These are phyloP conservation scores for Myotis myotis DNA, from an alignment of 2,797 vertebrate species.

Conservation along the genomic window DNA sequence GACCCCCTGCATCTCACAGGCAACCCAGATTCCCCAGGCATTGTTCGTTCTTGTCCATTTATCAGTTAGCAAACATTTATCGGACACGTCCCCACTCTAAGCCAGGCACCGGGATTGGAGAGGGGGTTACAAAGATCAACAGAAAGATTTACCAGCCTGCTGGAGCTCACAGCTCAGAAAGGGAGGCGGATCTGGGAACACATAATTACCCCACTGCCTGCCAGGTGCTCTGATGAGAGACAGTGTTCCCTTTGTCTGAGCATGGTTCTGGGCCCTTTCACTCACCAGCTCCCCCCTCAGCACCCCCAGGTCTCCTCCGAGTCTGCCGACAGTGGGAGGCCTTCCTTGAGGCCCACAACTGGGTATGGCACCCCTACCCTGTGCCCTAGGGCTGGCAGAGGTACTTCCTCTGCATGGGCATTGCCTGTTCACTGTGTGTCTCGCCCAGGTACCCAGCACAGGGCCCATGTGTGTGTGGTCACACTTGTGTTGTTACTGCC, in stretches of 20 bases:
- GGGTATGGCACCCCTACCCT: neutral
- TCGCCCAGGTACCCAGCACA: neutral
- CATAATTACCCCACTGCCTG: neutral
- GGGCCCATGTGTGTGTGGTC: neutral
- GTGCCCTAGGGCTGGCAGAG: neutral
- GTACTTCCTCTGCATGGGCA: neutral
- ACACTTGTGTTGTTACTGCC: neutral
- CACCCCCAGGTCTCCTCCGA: neutral
- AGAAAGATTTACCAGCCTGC: neutral
- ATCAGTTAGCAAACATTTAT: neutral
- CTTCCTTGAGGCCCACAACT: neutral
- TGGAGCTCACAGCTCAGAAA: neutral
- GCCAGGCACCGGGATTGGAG: neutral
- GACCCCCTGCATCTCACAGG: neutral
- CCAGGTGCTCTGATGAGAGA: neutral
- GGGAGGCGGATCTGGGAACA: neutral
- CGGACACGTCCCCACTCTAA: neutral
- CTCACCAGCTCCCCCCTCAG: neutral
- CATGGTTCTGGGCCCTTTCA: neutral
- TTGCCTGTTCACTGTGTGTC: neutral
- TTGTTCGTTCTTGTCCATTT: neutral
- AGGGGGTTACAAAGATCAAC: neutral
- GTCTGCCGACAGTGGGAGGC: neutral
- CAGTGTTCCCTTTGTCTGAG: slow-evolving; percentile 35
- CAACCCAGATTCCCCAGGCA: neutral